These are phyloP conservation scores for Nilaparvata lugens DNA, from an alignment of 1,140 invertebrate species.

Conservation along the genomic window DNA sequence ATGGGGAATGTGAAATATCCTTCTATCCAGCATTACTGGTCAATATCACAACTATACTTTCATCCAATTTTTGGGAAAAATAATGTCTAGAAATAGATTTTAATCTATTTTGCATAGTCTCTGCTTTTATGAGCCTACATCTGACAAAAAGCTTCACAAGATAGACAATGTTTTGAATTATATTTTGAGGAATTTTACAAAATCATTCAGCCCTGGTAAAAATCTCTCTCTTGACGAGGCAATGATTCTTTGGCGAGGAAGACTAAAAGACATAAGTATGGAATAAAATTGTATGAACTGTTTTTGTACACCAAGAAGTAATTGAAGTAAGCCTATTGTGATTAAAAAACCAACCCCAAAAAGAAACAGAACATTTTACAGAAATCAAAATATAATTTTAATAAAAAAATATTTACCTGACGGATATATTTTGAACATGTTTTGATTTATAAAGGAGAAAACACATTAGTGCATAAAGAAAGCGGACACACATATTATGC, in stretches of 20 bases:
- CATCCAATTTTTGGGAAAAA: background rate
- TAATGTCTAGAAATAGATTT: background rate
- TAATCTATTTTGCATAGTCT: background rate
- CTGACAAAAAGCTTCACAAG: background rate
- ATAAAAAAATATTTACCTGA: no score
- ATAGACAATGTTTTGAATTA: background rate
- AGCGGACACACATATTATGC: background rate
- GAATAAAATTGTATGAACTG: constrained; percentile 2
- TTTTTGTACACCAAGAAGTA: no score
- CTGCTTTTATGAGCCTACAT: background rate
- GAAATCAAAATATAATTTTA: no score
- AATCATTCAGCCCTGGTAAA: background rate
- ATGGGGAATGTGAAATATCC: background rate
- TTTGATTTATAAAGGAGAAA: background rate
- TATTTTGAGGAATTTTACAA: background rate
- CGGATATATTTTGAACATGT: constrained; percentile 8
- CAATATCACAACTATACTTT: background rate
- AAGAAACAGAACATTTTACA: no score
- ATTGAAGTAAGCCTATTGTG: no score
- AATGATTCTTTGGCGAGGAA: background rate
- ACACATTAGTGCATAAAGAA: background rate
- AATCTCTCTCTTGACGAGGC: background rate
- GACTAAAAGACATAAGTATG: background rate
- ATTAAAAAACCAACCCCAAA: no score
- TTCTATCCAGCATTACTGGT: constrained; percentile 3